Evolutionary conservation across 1,140 invertebrate species (phyloP).

Genomic region (Zaprionus ornatus): DNA sequence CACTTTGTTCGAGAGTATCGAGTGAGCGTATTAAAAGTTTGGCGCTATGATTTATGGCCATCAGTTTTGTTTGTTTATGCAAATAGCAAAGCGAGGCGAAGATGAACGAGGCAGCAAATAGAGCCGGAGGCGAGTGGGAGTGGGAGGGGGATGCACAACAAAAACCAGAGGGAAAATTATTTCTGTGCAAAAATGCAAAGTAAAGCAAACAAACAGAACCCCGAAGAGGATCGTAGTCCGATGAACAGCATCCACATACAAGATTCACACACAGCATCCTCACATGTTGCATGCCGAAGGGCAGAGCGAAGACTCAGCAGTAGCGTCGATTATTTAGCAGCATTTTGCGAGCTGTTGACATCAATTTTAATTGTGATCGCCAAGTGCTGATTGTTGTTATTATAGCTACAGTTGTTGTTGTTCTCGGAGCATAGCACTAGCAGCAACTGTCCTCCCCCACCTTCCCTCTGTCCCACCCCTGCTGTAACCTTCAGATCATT

Average conservation of each 20-base stretch:
- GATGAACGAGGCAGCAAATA: background rate
- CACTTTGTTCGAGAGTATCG: slow-evolving; percentile 39
- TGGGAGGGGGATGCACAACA: background rate
- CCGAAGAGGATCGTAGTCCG: background rate
- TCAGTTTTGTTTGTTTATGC: slow-evolving; percentile 74
- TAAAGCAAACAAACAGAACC: slow-evolving; percentile 14
- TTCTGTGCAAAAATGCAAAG: slow-evolving; percentile 21
- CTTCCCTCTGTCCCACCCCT: background rate
- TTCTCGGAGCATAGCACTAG: slow-evolving; percentile 11
- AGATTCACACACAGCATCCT: slow-evolving; percentile 2
- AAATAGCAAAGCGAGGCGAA: slow-evolving; percentile 37
- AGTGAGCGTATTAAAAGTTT: slow-evolving; percentile 39
- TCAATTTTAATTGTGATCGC: slow-evolving; percentile 73
- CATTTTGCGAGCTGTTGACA: slow-evolving; percentile 72
- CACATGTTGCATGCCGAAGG: slow-evolving; percentile 6
- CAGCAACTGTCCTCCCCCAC: background rate
- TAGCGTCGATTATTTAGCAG: slow-evolving; percentile 54
- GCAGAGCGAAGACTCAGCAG: slow-evolving; percentile 4
- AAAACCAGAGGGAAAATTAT: slow-evolving; percentile 8
- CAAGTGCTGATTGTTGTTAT: slow-evolving; percentile 48
- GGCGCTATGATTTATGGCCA: slow-evolving; percentile 65
- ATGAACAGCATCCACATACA: background rate
- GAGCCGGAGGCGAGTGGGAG: background rate
- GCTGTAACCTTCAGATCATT: slow-evolving; percentile 50
- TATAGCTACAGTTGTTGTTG: slow-evolving; percentile 10